phyloP scores from a whole-genome alignment of 2,797 vertebrate genomes.

The Danio albolineatus region DNA sequence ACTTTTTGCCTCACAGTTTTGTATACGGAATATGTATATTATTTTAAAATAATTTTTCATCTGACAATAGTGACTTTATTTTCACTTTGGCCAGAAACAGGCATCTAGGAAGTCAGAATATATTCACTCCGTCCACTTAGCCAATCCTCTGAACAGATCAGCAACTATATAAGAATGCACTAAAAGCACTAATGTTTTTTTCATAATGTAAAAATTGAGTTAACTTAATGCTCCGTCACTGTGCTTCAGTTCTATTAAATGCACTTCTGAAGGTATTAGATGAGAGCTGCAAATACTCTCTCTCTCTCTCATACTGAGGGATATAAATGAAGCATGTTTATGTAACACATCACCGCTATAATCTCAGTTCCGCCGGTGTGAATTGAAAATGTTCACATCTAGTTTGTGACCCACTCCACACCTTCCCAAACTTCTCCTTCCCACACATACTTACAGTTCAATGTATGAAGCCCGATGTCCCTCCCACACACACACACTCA shows the following conservation, averaged over 20 bases:
- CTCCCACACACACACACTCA: constrained; percentile 31
- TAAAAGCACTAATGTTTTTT: neutral
- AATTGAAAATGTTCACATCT: constrained; percentile 44
- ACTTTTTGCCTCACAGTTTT: no score
- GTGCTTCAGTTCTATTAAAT: neutral
- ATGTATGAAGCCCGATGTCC: constrained; percentile 35
- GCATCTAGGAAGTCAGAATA: neutral
- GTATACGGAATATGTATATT: no score
- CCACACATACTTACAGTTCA: constrained; percentile 44
- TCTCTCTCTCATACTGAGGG: neutral
- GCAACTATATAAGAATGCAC: neutral
- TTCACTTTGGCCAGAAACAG: neutral
- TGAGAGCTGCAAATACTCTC: neutral
- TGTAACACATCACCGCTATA: constrained; percentile 45
- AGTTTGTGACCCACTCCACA: constrained; percentile 50
- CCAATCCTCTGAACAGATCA: neutral
- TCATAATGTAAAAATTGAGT: neutral
- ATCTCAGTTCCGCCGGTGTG: constrained; percentile 29
- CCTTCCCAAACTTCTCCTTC: constrained; percentile 43
- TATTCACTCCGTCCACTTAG: neutral
- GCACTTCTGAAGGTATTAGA: neutral
- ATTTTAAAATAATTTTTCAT: no score
- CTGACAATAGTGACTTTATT: neutral
- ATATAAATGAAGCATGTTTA: constrained; percentile 37
- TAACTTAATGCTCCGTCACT: neutral